Percentiles rank a stretch among this genome's conserved stretches.
phyloP scores from a whole-genome alignment of 1,140 invertebrate genomes.

The Ostrea denselamellosa region DNA sequence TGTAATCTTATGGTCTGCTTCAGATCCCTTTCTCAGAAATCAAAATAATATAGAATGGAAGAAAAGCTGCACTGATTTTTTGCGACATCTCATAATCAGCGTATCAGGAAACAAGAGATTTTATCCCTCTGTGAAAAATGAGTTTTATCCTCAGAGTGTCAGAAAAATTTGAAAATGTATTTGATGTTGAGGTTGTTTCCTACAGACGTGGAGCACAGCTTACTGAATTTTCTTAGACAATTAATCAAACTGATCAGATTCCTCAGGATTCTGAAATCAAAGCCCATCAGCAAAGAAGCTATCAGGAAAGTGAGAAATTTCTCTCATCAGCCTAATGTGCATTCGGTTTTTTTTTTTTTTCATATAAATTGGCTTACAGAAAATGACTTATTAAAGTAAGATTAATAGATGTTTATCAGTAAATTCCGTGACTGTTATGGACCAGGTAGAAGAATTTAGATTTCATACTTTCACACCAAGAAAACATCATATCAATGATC shows the following conservation, averaged over 20 bases:
- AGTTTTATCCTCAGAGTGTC: not conserved
- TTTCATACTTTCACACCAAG: too few species aligned
- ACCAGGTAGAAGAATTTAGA: not conserved
- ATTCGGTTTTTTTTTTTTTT: not conserved
- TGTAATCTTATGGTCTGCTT: not conserved
- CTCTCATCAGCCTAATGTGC: not conserved
- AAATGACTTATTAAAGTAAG: constrained; percentile 21
- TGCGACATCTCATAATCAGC: not conserved
- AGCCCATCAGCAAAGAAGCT: constrained; percentile 2
- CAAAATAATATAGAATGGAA: not conserved
- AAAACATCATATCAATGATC: too few species aligned
- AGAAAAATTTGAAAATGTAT: constrained; percentile 10
- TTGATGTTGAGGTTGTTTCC: constrained; percentile 21
- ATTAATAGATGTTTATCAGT: constrained; percentile 1
- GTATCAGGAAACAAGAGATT: not conserved
- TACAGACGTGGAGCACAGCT: not conserved
- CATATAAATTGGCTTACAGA: constrained; percentile 30
- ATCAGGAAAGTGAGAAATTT: constrained; percentile 15
- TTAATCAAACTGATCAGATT: constrained; percentile 29
- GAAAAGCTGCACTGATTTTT: not conserved
- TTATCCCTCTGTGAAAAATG: not conserved
- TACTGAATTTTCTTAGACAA: constrained; percentile 27
- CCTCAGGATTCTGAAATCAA: constrained; percentile 12
- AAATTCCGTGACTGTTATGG: not conserved
- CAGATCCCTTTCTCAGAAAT: not conserved